phyloP scores from a whole-genome alignment of 2,113 vertebrate species.

The Ariopsis seemanni region DNA sequence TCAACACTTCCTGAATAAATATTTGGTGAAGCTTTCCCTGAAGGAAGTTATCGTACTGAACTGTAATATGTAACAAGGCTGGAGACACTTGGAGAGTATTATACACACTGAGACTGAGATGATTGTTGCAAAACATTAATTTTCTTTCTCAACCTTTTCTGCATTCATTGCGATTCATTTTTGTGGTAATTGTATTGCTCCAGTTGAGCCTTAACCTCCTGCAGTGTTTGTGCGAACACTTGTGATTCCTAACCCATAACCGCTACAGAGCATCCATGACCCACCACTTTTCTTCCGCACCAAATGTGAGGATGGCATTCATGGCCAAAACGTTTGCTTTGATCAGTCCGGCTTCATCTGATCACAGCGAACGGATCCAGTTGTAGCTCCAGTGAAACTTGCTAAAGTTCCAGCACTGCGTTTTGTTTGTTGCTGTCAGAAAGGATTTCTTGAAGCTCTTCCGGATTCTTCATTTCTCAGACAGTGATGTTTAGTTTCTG shows the following conservation, averaged over 20 bases:
- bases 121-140: neutral
- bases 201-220: neutral
- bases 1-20: neutral
- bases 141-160: neutral
- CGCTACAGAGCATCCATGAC: neutral
- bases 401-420: neutral
- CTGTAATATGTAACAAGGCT: neutral
- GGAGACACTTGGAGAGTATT: neutral
- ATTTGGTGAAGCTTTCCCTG: neutral
- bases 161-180: neutral
- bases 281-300: neutral
- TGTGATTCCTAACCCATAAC: neutral
- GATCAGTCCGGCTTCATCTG: neutral
- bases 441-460: neutral
- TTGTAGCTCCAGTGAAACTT: neutral
- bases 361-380: neutral
- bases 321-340: neutral
- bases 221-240: neutral
- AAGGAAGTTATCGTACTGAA: neutral
- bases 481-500: no score
- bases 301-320: neutral
- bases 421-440: neutral
- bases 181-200: neutral
- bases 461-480: no score
- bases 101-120: neutral